Conservation (phyloP, 2,113 vertebrate species). For the Phocoena phocoena region DNA sequence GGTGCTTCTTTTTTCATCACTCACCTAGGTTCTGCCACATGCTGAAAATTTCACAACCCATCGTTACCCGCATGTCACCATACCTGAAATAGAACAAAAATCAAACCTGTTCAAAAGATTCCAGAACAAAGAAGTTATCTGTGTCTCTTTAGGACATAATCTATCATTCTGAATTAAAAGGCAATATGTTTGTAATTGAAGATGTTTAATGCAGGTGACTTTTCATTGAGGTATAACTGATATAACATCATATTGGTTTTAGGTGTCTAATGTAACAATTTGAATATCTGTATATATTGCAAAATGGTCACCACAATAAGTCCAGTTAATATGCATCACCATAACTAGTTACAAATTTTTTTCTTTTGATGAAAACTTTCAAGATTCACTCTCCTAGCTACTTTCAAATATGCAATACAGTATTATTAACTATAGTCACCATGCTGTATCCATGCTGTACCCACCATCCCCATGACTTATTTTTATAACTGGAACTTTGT, state of each 20-base stretch:
- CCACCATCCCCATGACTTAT: not conserved
- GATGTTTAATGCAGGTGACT: not conserved
- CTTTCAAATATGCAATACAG: not conserved
- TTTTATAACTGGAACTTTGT: not conserved
- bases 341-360: not conserved
- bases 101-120: not conserved
- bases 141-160: not conserved
- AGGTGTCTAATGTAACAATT: not conserved
- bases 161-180: not conserved
- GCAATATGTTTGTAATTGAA: not conserved
- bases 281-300: not conserved
- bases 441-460: not conserved
- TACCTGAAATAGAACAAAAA: constrained; percentile 87
- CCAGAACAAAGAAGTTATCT: not conserved
- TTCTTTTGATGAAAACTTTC: not conserved
- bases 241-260: not conserved
- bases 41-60: constrained; percentile 99
- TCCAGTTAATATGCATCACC: not conserved
- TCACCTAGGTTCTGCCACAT: constrained; percentile 99
- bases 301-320: not conserved
- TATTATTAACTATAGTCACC: not conserved
- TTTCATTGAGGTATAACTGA: not conserved
- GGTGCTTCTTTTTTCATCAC: constrained; percentile 46
- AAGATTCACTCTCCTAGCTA: not conserved
- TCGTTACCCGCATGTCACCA: constrained; percentile 99